Conservation (phyloP, 2,888 invertebrate species). For the Psylliodes chrysocephalus region DNA sequence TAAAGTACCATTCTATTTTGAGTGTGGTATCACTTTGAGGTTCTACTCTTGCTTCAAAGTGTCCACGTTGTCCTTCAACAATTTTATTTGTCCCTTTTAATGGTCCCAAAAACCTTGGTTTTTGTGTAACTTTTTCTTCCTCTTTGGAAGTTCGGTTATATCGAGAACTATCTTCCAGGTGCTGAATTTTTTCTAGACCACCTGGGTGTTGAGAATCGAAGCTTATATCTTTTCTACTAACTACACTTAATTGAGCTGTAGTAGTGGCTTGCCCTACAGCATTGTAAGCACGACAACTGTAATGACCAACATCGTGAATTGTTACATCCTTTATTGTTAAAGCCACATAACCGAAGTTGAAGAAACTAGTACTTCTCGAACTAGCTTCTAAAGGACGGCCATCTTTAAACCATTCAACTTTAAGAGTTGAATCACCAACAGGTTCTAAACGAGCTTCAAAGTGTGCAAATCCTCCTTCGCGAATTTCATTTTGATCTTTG, state of each 20-base stretch:
- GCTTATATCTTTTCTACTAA: conserved; percentile 86
- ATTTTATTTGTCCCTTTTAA: conserved; percentile 93
- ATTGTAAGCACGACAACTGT: conserved; percentile 90
- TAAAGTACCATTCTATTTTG: conserved; percentile 96
- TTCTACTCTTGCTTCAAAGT: conserved; percentile 94
- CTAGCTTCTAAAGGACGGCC: conserved; percentile 91
- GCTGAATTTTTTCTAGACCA: conserved; percentile 90
- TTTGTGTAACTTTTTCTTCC: conserved; percentile 78
- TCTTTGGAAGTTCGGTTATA: conserved; percentile 75
- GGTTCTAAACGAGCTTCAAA: conserved; percentile 96
- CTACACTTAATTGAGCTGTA: conserved; percentile 82
- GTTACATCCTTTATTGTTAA: conserved; percentile 92
- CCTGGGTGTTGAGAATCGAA: conserved; percentile 93
- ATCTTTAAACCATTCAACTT: conserved; percentile 93
- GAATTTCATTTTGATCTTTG: conserved; percentile 85
- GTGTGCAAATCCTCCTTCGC: conserved; percentile 94
- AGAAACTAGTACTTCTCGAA: conserved; percentile 91
- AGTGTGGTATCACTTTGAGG: conserved; percentile 94
- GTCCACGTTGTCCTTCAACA: conserved; percentile 92
- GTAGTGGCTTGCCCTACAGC: conserved; percentile 87
- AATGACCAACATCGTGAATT: conserved; percentile 88
- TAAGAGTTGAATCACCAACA: conserved; percentile 87
- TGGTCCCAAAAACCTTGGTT: conserved; percentile 88
- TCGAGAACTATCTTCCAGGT: conserved; percentile 84
- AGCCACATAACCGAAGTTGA: conserved; percentile 95